Evolutionary conservation across 2,888 invertebrate species (phyloP).

Genomic region (Cyaniris semiargus): DNA sequence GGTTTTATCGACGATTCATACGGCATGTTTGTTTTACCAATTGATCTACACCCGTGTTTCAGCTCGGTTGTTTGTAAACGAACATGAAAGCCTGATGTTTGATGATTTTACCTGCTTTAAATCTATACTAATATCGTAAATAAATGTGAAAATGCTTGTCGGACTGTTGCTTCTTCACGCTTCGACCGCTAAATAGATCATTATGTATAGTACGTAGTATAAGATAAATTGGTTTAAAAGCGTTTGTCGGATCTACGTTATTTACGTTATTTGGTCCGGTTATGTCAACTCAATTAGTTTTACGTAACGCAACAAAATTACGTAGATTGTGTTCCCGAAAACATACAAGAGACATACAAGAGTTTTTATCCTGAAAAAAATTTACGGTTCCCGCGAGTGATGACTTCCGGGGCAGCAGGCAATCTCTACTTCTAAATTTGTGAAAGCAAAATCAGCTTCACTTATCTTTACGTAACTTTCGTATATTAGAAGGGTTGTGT

Average conservation of each 20-base stretch:
- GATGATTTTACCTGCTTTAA: not conserved
- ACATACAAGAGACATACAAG: no score
- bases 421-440: not conserved
- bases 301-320: no score
- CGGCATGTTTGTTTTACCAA: constrained; percentile 10
- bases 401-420: no score
- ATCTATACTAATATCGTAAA: not conserved
- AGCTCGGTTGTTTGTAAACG: constrained; percentile 1
- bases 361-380: no score
- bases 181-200: no score
- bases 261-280: not conserved
- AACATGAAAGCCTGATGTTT: not conserved
- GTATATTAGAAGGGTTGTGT: constrained; percentile 16
- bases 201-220: no score
- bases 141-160: no score
- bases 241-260: not conserved
- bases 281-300: not conserved
- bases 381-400: no score
- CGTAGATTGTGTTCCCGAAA: no score
- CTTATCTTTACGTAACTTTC: not conserved
- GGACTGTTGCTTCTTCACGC: no score
- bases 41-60: not conserved
- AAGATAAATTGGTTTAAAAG: no score
- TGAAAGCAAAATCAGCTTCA: not conserved
- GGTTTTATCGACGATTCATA: constrained; percentile 14